These are phyloP conservation scores for Agrotis clavis DNA, from an alignment of 2,888 invertebrate genomes.

Conservation along the genomic window DNA sequence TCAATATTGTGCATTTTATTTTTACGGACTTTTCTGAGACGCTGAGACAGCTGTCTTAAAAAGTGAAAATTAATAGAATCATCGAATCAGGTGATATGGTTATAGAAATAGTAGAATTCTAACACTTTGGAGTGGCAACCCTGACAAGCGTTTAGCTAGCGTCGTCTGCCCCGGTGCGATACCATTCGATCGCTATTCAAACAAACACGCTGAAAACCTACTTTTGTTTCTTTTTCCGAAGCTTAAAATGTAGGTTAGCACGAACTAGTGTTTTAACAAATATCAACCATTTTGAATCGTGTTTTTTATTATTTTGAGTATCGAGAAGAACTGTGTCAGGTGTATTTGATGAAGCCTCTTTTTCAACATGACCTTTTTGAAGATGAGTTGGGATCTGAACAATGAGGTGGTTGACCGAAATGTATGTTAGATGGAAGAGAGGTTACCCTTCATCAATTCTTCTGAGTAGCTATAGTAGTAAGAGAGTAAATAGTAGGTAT, in stretches of 20 bases:
- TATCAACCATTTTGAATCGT: conserved; percentile 37
- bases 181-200: conserved; percentile 76
- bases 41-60: too few relatives aligned
- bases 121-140: conserved; percentile 27
- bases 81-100: too few relatives aligned
- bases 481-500: not conserved
- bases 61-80: too few relatives aligned
- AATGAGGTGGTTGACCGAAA: not conserved
- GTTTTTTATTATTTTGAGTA: conserved; percentile 50
- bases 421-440: not conserved
- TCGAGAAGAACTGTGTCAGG: conserved; percentile 47
- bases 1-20: too few relatives aligned
- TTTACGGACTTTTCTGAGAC: too few relatives aligned
- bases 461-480: not conserved
- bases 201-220: conserved; percentile 70
- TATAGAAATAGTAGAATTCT: not conserved
- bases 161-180: conserved; percentile 72
- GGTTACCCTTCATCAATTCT: not conserved
- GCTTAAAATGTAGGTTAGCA: conserved; percentile 65
- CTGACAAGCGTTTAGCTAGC: conserved; percentile 60
- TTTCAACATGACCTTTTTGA: conserved; percentile 24
- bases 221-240: conserved; percentile 72
- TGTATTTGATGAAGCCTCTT: conserved; percentile 35
- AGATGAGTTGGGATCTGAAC: conserved; percentile 14
- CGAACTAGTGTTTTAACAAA: conserved; percentile 61